Evolutionary conservation across 2,797 vertebrate species (phyloP), one percentile per base, ranked within the genome.

Genomic region (Phoxinus dragarum): DNA sequence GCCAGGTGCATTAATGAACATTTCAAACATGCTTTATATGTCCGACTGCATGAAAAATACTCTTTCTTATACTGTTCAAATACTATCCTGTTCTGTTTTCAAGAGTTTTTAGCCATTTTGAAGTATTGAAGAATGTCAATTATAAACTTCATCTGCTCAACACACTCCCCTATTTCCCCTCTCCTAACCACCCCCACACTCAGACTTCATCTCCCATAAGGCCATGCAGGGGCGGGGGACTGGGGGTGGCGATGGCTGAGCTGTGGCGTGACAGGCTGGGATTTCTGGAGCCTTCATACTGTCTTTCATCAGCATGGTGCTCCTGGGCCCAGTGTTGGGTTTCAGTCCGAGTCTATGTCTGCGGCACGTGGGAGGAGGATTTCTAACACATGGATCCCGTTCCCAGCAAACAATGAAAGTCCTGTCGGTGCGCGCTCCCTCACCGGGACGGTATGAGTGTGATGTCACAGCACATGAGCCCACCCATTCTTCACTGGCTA

Each of bases 291-390:
- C 91, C 94, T 96, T 94, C 92, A 88, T 93, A 93, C 94, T 95
- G 94, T 95, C 95, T 96, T 96, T 96, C 95, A 96, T 96, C 95
- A 96, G 93, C 89, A 87, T 91, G 90, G 92, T 94, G 92, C 93
- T 92, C 91, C 93, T 91, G 93, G 94, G 93, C 92, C 93, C 90
- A 91, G 94, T 92, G 91, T 94, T 93, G 91, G 85, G 91, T 96
- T 96, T 94, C 95, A 95, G 93, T 93, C 74, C 88, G 89, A 82
- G 92, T 94, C 94, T 94, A 92, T 92, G 89, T 91, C 83, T 66
- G 85, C 80, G 94, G 94, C 94, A 94, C 92, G 96, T 96, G 96
- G 96, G 96, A 91, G 95, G 95, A 96, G 95, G 95, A 96, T 96
- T 94, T 95, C 93, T 94, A 96, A 95, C 95, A 96, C 95, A 96